These are phyloP conservation scores for Asarcornis scutulata DNA, from an alignment of 2,113 vertebrate species.

Conservation along the genomic window DNA sequence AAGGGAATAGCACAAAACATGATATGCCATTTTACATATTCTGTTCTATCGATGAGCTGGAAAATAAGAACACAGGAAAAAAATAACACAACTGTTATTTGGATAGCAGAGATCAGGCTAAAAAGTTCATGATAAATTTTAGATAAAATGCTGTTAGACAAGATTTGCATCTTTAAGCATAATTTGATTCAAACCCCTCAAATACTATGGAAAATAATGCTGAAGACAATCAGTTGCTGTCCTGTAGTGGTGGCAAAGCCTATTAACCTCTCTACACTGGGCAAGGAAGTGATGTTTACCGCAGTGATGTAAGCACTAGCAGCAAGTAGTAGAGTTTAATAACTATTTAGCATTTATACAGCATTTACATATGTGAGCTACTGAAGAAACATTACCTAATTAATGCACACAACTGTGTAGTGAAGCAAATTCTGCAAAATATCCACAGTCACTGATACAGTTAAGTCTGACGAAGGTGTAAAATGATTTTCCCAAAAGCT, in stretches of 20 bases:
- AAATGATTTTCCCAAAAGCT: neutral
- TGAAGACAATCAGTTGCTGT: constrained; percentile 17
- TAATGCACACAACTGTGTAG: neutral
- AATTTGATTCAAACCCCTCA: constrained; percentile 27
- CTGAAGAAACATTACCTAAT: constrained; percentile 1
- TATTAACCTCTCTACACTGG: neutral
- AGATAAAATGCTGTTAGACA: constrained; percentile 49
- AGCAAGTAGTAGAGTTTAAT: neutral
- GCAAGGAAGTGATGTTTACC: neutral
- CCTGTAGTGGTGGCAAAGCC: neutral
- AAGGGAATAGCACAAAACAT: constrained; percentile 14
- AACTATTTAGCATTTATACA: constrained; percentile 33
- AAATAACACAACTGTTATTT: constrained; percentile 11
- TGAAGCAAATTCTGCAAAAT: neutral
- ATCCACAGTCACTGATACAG: neutral
- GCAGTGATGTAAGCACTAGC: neutral
- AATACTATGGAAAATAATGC: constrained; percentile 45
- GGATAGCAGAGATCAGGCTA: constrained; percentile 12
- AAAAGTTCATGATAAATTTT: constrained; percentile 18
- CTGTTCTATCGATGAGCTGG: constrained; percentile 48
- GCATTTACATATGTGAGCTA: constrained; percentile 18
- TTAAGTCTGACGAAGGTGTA: neutral
- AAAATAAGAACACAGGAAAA: constrained; percentile 60
- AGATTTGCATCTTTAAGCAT: constrained; percentile 56
- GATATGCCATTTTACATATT: constrained; percentile 43